A percentile compares a stretch with the other conserved stretches of the same genome.
Conservation (phyloP, 2,888 invertebrate genomes). For the Apodemia mormo region DNA sequence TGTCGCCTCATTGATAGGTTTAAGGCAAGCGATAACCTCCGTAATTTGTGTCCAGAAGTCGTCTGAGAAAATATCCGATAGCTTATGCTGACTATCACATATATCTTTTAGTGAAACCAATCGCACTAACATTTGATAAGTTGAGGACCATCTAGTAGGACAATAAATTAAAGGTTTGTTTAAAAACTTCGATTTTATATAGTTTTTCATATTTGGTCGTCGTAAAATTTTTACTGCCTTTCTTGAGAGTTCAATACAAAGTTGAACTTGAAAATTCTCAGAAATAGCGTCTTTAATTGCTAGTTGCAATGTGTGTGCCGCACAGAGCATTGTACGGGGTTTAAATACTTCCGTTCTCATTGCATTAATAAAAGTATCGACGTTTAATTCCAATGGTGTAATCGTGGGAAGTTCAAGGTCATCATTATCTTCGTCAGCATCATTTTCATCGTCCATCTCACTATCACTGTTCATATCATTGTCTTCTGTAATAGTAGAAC, state of each 20-base stretch:
- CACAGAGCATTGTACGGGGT: slow-evolving; percentile 11
- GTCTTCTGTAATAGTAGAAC: background rate
- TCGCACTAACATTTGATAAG: slow-evolving; percentile 7
- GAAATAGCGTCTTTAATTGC: slow-evolving; percentile 11
- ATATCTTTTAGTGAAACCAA: background rate
- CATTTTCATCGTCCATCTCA: slow-evolving; percentile 13
- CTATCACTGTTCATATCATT: slow-evolving; percentile 3
- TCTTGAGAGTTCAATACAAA: background rate
- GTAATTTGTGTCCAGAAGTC: background rate
- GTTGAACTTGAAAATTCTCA: background rate
- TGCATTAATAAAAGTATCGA: background rate
- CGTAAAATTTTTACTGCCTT: slow-evolving; percentile 8
- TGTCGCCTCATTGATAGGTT: slow-evolving; percentile 13
- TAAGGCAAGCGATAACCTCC: background rate
- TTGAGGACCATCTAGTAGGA: slow-evolving; percentile 17
- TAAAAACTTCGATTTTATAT: slow-evolving; percentile 5
- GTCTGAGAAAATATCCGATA: slow-evolving; percentile 4
- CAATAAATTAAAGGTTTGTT: slow-evolving; percentile 20
- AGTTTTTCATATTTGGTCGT: slow-evolving; percentile 2
- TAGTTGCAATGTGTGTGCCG: slow-evolving; percentile 19
- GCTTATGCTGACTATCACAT: background rate
- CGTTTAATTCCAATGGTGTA: background rate
- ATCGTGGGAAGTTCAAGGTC: background rate
- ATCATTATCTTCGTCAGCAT: slow-evolving; percentile 9
- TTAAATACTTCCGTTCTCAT: slow-evolving; percentile 8